Percentiles rank a stretch among this genome's conserved stretches.
These are phyloP conservation scores for Lycocerus yunnanus DNA, from an alignment of 2,888 invertebrate species.

Conservation along the genomic window DNA sequence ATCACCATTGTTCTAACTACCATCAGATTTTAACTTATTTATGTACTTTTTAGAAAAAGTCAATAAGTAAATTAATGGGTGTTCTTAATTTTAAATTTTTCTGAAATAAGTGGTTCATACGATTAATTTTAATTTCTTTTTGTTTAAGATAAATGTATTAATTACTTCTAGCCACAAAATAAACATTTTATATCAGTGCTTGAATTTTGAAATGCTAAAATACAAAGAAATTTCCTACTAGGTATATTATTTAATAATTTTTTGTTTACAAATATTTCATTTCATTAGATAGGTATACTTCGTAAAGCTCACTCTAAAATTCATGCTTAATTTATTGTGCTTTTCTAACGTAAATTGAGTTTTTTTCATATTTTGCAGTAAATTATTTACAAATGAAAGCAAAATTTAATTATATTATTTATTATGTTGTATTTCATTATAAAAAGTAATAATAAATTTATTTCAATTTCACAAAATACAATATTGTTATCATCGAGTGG, in stretches of 20 bases:
- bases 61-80: background rate
- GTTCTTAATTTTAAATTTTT: background rate
- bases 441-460: background rate
- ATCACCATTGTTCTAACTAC: slow-evolving; percentile 17
- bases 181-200: no score
- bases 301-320: background rate
- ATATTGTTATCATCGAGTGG: no score
- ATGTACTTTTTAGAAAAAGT: background rate
- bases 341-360: background rate
- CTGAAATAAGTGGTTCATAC: background rate
- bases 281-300: background rate
- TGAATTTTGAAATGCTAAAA: background rate
- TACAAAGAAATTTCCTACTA: background rate
- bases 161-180: background rate
- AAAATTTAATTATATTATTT: background rate
- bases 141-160: background rate
- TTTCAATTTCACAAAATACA: no score
- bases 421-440: background rate
- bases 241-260: background rate
- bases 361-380: background rate
- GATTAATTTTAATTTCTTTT: background rate
- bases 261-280: background rate
- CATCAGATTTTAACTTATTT: background rate
- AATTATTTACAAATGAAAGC: background rate
- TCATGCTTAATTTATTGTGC: background rate